Evolutionary conservation across 2,888 invertebrate genomes (phyloP), one percentile per base, ranked within the genome.

Genomic region (Keiferia lycopersicella): DNA sequence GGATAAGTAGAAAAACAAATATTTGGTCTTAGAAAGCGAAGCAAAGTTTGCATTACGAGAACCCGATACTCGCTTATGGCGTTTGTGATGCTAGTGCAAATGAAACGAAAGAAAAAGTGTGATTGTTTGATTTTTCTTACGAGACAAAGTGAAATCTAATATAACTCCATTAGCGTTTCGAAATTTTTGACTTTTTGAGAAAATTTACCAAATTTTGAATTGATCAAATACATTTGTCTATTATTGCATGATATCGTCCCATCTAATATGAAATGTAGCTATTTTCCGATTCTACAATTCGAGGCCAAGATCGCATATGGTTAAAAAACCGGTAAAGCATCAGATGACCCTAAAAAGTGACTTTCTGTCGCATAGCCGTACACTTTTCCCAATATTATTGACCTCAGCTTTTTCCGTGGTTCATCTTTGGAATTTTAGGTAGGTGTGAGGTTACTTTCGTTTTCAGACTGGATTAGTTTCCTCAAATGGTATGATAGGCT

Each of bases 1-100:
- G 88, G 88, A 87, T 91, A 91, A 91, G 87, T 90, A 87, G 87
- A 88, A 88, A 86, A 89, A 88, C 82, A 90, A 91, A 91, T 91
- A 91, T 91, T 91, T 81, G 79, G 80, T 86, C 84, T 82, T 89
- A 91, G 91, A 91, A 91, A 91, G 91, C 85, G 87, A 80, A 91
- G 91, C 84, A 87, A 80, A 81, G 87, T 89, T 88, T 85, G 84
- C 78, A 75, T 86, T 84, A 84, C 82, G 80, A 82, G 84, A 86
- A 81, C 79, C 74, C 73, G 75, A 84, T 79, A 81, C 75, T 71
- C 75, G 81, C 79, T 72, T 75, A 68, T 74, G 77, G 75, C 73
- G 75, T 81, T 82, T 86, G 80, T 82, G 82, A 83, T 78, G 78
- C 70, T 69, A 76, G 84, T 86, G 87, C 73, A 88, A 89, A 91